Evolutionary conservation across 1,140 invertebrate genomes (phyloP).

Genomic region (Myzus persicae): DNA sequence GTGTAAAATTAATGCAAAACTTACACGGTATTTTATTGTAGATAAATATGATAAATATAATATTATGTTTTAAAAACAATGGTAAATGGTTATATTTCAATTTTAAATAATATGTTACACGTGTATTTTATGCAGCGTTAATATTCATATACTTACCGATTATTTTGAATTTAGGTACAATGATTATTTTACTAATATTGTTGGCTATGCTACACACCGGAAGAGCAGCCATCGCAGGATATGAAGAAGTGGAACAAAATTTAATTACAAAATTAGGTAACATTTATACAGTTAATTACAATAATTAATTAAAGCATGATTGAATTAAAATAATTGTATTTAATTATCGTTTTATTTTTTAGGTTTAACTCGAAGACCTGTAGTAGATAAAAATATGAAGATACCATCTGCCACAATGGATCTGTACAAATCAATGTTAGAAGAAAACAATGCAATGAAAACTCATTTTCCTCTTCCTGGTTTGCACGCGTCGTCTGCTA

Average conservation of each 20-base stretch:
- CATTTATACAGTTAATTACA: not conserved
- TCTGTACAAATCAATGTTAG: conserved; percentile 75
- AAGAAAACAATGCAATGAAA: conserved; percentile 67
- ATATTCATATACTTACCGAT: not conserved
- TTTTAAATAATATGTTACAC: not conserved
- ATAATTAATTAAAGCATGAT: not conserved
- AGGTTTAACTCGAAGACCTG: conserved; percentile 74
- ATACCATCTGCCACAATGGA: conserved; percentile 82
- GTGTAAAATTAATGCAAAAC: not conserved
- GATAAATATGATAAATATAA: not conserved
- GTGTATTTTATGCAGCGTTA: not conserved
- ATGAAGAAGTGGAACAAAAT: conserved; percentile 20
- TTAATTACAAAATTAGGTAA: conserved; percentile 46
- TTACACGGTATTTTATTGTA: not conserved
- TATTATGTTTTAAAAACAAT: not conserved
- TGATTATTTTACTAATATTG: conserved; percentile 36
- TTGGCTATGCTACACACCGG: not conserved
- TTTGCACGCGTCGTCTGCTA: conserved; percentile 74
- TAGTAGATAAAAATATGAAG: conserved; percentile 66
- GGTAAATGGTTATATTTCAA: not conserved
- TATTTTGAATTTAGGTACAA: conserved; percentile 26
- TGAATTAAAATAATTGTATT: not conserved
- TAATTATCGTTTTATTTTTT: conserved; percentile 62
- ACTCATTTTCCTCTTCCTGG: conserved; percentile 74
- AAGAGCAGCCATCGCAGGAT: not conserved